Conservation (phyloP, 2,113 vertebrate genomes). For the Gasterosteus aculeatus region DNA sequence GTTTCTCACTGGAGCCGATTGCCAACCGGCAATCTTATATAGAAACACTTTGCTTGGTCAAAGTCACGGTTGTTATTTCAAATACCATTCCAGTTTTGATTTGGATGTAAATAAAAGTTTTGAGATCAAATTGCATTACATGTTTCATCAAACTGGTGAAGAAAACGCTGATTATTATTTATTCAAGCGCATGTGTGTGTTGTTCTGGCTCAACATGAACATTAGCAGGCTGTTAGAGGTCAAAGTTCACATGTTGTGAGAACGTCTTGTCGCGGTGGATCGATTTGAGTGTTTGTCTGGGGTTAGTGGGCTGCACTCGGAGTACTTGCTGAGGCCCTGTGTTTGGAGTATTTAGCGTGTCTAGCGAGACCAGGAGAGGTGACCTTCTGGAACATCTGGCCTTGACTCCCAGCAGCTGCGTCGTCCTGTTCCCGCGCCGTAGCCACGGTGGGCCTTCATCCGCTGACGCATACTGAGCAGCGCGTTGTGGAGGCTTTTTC, state of each 20-base stretch:
- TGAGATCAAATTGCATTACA: slow-evolving; percentile 17
- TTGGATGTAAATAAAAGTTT: slow-evolving; percentile 46
- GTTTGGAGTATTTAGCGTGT: not conserved
- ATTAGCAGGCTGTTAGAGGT: slow-evolving; percentile 7
- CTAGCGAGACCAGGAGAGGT: not conserved
- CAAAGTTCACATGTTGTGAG: slow-evolving; percentile 34
- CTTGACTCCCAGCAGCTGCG: slow-evolving; percentile 32
- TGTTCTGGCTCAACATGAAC: slow-evolving; percentile 23
- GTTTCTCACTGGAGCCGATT: slow-evolving; percentile 22
- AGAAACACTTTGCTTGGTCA: slow-evolving; percentile 3
- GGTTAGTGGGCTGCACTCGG: slow-evolving; percentile 19
- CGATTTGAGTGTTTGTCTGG: slow-evolving; percentile 23
- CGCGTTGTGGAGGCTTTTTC: slow-evolving; percentile 29
- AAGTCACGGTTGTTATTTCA: not conserved
- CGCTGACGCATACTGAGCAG: slow-evolving; percentile 19
- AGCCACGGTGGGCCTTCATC: slow-evolving; percentile 57
- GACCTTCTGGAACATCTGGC: slow-evolving; percentile 21
- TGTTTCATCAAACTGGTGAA: slow-evolving; percentile 31
- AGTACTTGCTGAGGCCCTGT: slow-evolving; percentile 33
- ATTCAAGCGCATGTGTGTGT: slow-evolving; percentile 39
- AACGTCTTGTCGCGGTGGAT: slow-evolving; percentile 17
- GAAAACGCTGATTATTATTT: slow-evolving; percentile 37
- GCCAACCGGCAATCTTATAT: slow-evolving; percentile 33
- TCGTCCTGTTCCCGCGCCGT: slow-evolving; percentile 42
- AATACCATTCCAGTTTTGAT: slow-evolving; percentile 17